Percentiles rank a stretch among this genome's conserved stretches.
phyloP scores from a whole-genome alignment of 2,888 invertebrate genomes.

The Strigamia crassipes region DNA sequence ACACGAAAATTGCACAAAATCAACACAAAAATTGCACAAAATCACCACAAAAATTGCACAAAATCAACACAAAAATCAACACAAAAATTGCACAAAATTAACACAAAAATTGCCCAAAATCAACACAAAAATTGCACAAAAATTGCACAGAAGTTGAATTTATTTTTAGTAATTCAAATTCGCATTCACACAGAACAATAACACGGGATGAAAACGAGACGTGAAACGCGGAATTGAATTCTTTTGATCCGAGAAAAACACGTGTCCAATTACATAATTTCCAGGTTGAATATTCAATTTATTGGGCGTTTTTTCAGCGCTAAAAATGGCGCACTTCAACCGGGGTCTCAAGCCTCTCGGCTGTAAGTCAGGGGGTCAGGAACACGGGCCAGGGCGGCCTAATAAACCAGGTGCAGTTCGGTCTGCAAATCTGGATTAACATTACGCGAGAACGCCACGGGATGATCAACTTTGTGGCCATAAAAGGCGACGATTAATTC shows the following conservation, averaged over 20 bases:
- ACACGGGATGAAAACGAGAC: no score
- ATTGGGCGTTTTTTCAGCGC: not conserved
- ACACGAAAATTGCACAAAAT: no score
- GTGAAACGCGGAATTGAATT: no score
- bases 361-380: slow-evolving; percentile 42
- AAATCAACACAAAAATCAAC: no score
- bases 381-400: not conserved
- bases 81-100: no score
- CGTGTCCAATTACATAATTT: not conserved
- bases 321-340: not conserved
- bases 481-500: slow-evolving; percentile 7
- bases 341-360: slow-evolving; percentile 2
- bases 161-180: no score
- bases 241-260: not conserved
- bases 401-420: slow-evolving; percentile 37
- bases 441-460: not conserved
- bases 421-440: slow-evolving; percentile 1
- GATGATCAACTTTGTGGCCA: not conserved
- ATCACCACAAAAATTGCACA: no score
- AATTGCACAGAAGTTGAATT: no score
- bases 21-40: no score
- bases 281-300: not conserved
- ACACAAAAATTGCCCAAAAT: no score
- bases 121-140: no score
- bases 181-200: no score